These are phyloP conservation scores for Leucoraja ocellata DNA, from an alignment of 2,797 vertebrate species.

Conservation along the genomic window DNA sequence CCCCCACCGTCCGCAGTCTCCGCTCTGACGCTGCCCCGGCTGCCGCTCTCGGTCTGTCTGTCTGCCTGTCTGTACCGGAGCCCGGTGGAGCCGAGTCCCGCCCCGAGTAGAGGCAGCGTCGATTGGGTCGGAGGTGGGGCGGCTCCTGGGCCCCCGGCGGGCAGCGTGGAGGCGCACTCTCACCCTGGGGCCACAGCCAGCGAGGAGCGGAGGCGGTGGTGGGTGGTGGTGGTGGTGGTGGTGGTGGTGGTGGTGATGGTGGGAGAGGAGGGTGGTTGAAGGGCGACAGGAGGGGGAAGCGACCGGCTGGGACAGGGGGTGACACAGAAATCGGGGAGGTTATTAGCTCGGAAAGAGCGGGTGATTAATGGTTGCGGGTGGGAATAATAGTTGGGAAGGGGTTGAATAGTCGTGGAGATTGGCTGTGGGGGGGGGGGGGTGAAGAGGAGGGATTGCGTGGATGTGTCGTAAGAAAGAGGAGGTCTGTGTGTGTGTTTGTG, in stretches of 20 bases:
- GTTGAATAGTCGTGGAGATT: not conserved
- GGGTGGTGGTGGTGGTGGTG: too few relatives aligned
- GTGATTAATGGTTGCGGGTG: not conserved
- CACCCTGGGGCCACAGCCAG: too few relatives aligned
- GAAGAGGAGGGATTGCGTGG: not conserved
- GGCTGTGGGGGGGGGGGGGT: not conserved
- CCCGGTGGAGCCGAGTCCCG: not conserved
- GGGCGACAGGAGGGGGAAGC: not conserved
- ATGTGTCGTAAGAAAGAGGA: not conserved
- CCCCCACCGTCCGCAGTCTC: not conserved
- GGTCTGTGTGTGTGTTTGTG: too few relatives aligned
- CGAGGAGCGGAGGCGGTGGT: too few relatives aligned
- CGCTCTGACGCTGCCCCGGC: not conserved
- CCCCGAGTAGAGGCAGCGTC: not conserved
- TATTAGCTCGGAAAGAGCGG: not conserved
- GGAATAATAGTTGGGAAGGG: not conserved
- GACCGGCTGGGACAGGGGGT: not conserved
- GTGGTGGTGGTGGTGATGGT: too few relatives aligned
- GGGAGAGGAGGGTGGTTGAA: not conserved
- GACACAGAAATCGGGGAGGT: not conserved
- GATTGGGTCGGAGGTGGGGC: not conserved
- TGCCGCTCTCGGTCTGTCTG: not conserved
- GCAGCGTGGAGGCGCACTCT: too few relatives aligned
- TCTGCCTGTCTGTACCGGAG: not conserved
- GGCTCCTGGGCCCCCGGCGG: not conserved